Conservation (phyloP, 2,113 vertebrate species). For the Meleagris gallopavo region DNA sequence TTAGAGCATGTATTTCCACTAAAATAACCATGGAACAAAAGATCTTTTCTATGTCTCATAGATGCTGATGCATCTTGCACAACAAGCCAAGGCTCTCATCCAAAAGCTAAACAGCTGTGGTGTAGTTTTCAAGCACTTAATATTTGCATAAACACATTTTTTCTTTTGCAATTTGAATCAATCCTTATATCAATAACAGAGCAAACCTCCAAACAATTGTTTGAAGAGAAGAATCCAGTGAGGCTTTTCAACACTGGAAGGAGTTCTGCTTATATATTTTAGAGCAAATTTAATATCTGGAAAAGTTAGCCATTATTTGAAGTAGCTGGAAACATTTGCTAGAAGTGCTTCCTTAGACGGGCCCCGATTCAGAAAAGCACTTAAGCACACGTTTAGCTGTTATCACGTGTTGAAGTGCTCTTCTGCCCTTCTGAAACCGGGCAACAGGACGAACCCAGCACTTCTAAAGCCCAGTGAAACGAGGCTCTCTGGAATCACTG, state of each 20-base stretch:
- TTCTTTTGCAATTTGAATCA: constrained; percentile 46
- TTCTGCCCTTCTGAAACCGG: constrained; percentile 22
- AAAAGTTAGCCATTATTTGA: neutral
- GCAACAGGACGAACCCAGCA: constrained; percentile 9
- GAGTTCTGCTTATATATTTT: neutral
- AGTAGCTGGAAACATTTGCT: constrained; percentile 21
- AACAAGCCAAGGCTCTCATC: constrained; percentile 54
- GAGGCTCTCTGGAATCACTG: constrained; percentile 10
- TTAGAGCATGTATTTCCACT: constrained; percentile 17
- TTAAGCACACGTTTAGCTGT: constrained; percentile 46
- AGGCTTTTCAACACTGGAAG: neutral
- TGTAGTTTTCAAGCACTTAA: constrained; percentile 60
- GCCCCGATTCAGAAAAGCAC: constrained; percentile 57
- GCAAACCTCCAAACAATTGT: constrained; percentile 34
- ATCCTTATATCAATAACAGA: constrained; percentile 38
- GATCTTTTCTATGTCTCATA: constrained; percentile 32
- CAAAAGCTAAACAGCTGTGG: constrained; percentile 60
- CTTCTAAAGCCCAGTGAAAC: constrained; percentile 44
- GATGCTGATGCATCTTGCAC: neutral
- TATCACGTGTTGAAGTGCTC: constrained; percentile 66
- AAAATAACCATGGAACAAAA: constrained; percentile 49
- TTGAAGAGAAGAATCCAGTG: neutral
- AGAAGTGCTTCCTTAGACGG: constrained; percentile 18
- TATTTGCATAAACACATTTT: constrained; percentile 62
- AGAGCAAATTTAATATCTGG: neutral